Evolutionary conservation across 2,797 vertebrate genomes (phyloP).

Genomic region (Tapirus indicus): DNA sequence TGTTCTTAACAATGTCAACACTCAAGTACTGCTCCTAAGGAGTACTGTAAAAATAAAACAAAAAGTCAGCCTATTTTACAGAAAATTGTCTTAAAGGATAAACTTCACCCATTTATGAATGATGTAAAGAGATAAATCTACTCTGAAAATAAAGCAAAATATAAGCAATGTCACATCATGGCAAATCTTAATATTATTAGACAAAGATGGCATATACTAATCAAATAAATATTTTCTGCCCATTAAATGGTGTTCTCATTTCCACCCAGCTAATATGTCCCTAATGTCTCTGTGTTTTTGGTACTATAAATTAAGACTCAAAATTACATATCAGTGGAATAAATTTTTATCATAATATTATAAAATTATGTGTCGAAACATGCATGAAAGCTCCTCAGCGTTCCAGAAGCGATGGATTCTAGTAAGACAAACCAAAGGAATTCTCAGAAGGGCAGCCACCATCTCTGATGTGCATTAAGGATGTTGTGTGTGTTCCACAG

Average conservation of each 20-base stretch:
- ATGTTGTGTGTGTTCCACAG: neutral
- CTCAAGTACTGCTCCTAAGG: neutral
- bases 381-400: neutral
- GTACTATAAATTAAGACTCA: conserved; percentile 9
- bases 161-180: neutral
- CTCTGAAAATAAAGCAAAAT: conserved; percentile 14
- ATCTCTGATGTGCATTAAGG: neutral
- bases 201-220: neutral
- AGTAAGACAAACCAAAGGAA: neutral
- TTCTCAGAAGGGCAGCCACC: neutral
- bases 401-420: neutral
- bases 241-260: conserved; percentile 16
- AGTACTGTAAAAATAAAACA: conserved; percentile 1
- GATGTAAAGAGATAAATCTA: conserved; percentile 16
- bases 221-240: conserved; percentile 28
- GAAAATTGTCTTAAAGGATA: neutral
- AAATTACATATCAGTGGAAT: neutral
- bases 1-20: conserved; percentile 50
- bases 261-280: neutral
- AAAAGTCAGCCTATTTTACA: neutral
- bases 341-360: neutral
- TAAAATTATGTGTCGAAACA: neutral
- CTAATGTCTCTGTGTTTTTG: neutral
- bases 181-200: neutral
- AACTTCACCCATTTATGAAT: neutral